Percentiles rank a stretch among this genome's conserved stretches.
These are phyloP conservation scores for Dysmachus trigonus DNA, from an alignment of 2,888 invertebrate genomes.

Conservation along the genomic window DNA sequence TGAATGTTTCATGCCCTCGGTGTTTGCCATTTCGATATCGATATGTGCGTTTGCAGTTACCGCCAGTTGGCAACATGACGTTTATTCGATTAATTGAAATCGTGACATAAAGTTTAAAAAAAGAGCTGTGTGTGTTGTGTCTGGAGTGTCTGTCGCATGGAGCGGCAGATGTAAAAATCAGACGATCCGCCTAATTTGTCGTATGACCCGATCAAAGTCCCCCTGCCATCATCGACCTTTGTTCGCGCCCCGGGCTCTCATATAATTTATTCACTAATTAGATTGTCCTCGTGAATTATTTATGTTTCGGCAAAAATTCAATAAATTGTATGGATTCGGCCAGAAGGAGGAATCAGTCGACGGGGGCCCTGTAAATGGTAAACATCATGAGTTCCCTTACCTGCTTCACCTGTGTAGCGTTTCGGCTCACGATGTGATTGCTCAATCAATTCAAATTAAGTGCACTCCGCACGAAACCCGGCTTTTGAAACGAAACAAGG, in stretches of 20 bases:
- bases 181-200: conserved; percentile 18
- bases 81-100: conserved; percentile 50
- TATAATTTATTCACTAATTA: conserved; percentile 36
- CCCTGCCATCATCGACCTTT: not conserved
- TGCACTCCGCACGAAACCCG: not conserved
- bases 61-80: conserved; percentile 28
- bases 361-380: not conserved
- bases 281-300: conserved; percentile 35
- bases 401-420: not conserved
- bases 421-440: not conserved
- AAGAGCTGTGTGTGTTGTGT: not conserved
- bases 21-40: not conserved
- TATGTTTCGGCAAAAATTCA: not conserved
- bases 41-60: conserved; percentile 2
- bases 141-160: not conserved
- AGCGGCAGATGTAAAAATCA: not conserved
- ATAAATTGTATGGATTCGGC: conserved; percentile 6
- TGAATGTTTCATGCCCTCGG: not conserved
- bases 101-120: conserved; percentile 48
- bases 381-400: conserved; percentile 13
- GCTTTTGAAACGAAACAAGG: not conserved
- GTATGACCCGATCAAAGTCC: not conserved
- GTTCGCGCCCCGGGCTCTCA: not conserved
- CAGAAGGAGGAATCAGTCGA: not conserved
- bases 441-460: conserved; percentile 13